Evolutionary conservation across 2,113 vertebrate species (phyloP), one percentile per base, ranked within the genome.

Genomic region (Rhea americana): DNA sequence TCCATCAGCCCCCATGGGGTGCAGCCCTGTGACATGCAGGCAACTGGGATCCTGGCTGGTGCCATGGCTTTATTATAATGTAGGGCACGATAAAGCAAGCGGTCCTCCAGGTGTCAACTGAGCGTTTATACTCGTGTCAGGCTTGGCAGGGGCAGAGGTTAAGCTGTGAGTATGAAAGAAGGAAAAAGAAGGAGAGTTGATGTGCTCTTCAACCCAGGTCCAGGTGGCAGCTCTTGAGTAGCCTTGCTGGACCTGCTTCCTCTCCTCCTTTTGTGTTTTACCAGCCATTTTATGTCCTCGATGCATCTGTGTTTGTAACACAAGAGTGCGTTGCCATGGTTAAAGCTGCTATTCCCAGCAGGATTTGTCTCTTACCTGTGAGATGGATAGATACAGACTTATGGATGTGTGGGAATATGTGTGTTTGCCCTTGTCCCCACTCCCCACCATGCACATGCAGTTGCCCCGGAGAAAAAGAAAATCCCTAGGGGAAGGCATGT

Each of bases 301-400:
- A 5, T 62, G 59, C 78, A 73, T 82, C 67, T 80, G 28, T 78
- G 59, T 89, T 82, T 50, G 47, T 43, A 72, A 25, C 37, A 30
- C 53, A 59, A 14, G 45, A 73, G 41, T 0, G 0, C 0, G 78
- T 94, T 96, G 91, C 96, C 83, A 88, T 94, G 93, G 96, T 87
- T 96, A 91, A 93, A 80, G 80, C 73, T 90, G 65, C 63, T 67
- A 58, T 83, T 87, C 90, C 73, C 78, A 85, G 80, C 72, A 83
- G 58, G 16, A 53, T 67, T 93, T 89, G 70, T 85, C 59, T 93
- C 85, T 68, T 77, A 93, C 82, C 82, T 91, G 39, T 51, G 53
- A 90, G 90, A 71, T 4, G 4, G 41, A 48, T 9, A 26, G 63
- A 43, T 45, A 19, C 0, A 4, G 73, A 87, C 59, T 41, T 43